Conservation (phyloP, 2,113 vertebrate species). For the Cavia aperea region DNA sequence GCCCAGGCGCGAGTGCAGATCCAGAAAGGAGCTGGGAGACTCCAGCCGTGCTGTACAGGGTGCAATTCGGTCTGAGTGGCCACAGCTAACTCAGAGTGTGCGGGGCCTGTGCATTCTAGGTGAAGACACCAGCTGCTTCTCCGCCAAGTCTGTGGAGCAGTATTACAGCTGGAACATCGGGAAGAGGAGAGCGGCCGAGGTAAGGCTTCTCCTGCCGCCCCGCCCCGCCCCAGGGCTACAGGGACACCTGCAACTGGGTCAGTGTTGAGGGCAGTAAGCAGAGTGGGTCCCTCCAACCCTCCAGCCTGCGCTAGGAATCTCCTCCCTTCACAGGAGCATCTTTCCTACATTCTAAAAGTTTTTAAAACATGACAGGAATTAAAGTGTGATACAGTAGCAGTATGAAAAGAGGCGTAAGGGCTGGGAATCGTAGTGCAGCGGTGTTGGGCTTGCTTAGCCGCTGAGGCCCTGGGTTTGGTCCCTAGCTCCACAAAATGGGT, state of each 20-base stretch:
- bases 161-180: constrained; percentile 98
- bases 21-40: neutral
- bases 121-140: constrained; percentile 90
- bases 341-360: neutral
- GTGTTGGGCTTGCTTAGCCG: neutral
- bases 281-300: neutral
- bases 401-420: neutral
- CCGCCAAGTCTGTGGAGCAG: constrained; percentile 90
- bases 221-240: neutral
- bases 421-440: neutral
- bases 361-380: neutral
- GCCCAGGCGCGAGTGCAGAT: neutral
- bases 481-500: neutral
- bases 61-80: neutral
- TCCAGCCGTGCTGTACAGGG: neutral
- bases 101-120: constrained; percentile 71
- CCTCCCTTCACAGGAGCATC: neutral
- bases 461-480: neutral
- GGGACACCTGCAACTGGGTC: no score
- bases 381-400: neutral
- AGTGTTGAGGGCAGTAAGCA: neutral
- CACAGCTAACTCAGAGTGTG: neutral
- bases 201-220: constrained; percentile 65
- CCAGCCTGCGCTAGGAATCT: neutral
- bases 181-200: constrained; percentile 95